Percentiles rank a stretch among this genome's conserved stretches.
Evolutionary conservation across 2,113 vertebrate genomes (phyloP).

Genomic region (Campylomormyrus tamandua): DNA sequence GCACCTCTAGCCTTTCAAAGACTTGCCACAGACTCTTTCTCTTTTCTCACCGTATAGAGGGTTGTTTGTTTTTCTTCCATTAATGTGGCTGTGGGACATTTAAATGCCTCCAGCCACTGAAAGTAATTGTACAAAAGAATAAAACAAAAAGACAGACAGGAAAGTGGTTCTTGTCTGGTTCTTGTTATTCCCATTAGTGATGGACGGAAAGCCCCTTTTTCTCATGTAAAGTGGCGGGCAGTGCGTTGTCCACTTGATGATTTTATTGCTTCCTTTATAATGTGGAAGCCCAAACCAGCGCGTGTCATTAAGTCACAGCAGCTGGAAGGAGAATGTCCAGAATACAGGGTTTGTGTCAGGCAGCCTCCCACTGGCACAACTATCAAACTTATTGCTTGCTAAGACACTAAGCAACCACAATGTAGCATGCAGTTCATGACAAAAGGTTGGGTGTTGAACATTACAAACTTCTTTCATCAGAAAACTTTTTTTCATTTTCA

Average conservation of each 20-base stretch:
- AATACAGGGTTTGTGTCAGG: neutral
- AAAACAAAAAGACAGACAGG: neutral
- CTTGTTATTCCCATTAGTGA: neutral
- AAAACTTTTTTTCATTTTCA: neutral
- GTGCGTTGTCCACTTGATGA: neutral
- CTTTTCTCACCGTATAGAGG: neutral
- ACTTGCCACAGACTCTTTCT: neutral
- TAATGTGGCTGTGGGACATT: neutral
- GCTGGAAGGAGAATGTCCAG: neutral
- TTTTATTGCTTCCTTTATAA: neutral
- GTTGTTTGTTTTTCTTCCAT: neutral
- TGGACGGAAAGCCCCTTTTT: neutral
- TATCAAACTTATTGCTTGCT: neutral
- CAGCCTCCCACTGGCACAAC: neutral
- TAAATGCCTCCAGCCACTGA: neutral
- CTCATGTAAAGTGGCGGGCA: neutral
- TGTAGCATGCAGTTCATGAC: neutral
- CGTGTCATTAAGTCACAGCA: neutral
- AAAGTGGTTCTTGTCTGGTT: neutral
- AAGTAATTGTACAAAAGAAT: neutral
- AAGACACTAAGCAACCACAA: neutral
- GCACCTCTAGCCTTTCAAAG: neutral
- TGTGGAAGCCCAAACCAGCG: neutral
- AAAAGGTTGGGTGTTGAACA: neutral
- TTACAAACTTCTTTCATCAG: neutral